These are phyloP conservation scores for Isichthys henryi DNA, from an alignment of 2,113 vertebrate species.

Conservation along the genomic window DNA sequence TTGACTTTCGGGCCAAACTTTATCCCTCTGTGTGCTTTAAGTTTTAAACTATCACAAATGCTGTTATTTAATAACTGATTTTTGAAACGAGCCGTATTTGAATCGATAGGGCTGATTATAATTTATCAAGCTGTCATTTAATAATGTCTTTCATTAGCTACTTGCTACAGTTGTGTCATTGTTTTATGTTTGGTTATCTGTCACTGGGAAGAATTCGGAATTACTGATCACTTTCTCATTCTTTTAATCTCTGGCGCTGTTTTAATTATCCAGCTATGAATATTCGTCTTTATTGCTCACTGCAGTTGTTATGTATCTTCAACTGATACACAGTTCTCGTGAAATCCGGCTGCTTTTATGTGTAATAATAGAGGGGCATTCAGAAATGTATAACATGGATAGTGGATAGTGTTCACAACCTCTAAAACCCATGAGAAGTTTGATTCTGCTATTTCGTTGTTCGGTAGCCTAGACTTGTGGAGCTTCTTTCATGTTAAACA, in stretches of 20 bases:
- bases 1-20: background rate
- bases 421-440: background rate
- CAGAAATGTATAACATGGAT: background rate
- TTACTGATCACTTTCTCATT: background rate
- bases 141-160: background rate
- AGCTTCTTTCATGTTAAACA: background rate
- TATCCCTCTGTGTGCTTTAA: background rate
- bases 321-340: background rate
- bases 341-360: background rate
- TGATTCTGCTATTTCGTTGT: background rate
- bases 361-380: background rate
- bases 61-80: background rate
- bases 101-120: background rate
- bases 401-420: background rate
- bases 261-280: slow-evolving; percentile 9
- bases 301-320: background rate
- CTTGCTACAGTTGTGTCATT: background rate
- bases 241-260: background rate
- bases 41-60: background rate
- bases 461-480: background rate
- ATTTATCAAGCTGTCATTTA: background rate
- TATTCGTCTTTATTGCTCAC: background rate
- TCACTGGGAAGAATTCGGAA: background rate
- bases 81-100: background rate
- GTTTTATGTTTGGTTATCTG: background rate